Evolutionary conservation across 2,888 invertebrate species (phyloP).

Genomic region (Zaprionus lineosus): DNA sequence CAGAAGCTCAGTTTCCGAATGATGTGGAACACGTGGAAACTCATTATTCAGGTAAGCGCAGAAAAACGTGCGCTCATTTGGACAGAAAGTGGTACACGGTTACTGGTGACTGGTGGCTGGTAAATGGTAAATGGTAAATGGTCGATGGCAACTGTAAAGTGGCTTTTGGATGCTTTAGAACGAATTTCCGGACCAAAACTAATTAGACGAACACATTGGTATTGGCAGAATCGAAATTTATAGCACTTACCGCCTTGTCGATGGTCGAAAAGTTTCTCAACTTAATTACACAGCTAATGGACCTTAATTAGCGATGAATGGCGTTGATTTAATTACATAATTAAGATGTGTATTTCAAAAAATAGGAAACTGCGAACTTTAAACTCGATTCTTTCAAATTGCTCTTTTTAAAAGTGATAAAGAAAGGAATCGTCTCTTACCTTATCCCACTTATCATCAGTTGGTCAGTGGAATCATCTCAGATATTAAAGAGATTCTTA

Average conservation of each 20-base stretch:
- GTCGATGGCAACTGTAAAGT: slow-evolving; percentile 22
- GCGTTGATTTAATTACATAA: slow-evolving; percentile 66
- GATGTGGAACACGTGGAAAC: slow-evolving; percentile 39
- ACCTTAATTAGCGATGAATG: slow-evolving; percentile 49
- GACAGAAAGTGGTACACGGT: slow-evolving; percentile 46
- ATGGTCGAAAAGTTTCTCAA: slow-evolving; percentile 52
- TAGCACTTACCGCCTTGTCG: slow-evolving; percentile 32
- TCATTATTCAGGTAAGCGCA: slow-evolving; percentile 73
- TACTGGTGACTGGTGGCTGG: background rate
- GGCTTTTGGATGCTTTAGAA: slow-evolving; percentile 34
- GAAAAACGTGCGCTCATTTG: slow-evolving; percentile 62
- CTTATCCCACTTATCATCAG: too few relatives aligned
- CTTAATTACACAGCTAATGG: slow-evolving; percentile 66
- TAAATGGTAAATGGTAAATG: slow-evolving; percentile 26
- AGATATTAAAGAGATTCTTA: too few relatives aligned
- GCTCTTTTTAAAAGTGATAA: too few relatives aligned
- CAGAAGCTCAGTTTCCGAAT: too few relatives aligned
- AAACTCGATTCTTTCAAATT: slow-evolving; percentile 3
- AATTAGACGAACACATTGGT: slow-evolving; percentile 56
- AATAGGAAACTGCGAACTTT: background rate
- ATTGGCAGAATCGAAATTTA: slow-evolving; percentile 60
- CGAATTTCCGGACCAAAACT: slow-evolving; percentile 36
- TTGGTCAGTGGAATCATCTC: too few relatives aligned
- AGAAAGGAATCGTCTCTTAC: too few relatives aligned
- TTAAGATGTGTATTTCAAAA: slow-evolving; percentile 28